Conservation (phyloP, 2,888 invertebrate species). For the Eupsilia transversa region DNA sequence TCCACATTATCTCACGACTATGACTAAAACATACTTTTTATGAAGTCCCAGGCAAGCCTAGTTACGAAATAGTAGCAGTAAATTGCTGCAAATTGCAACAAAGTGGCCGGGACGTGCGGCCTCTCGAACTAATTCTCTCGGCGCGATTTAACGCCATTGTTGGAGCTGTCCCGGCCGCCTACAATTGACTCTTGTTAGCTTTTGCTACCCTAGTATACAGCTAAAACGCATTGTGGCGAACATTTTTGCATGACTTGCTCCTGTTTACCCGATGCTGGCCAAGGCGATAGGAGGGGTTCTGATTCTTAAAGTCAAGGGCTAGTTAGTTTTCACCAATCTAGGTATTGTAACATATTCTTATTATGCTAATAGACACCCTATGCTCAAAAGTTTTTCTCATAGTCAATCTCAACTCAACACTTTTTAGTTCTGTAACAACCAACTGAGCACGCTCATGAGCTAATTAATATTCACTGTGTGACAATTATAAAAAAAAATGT, state of each 20-base stretch:
- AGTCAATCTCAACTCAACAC: background rate
- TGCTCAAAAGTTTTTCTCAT: background rate
- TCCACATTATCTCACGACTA: conserved; percentile 16
- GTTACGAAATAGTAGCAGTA: conserved; percentile 71
- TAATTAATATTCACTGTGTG: too few relatives aligned
- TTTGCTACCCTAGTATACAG: conserved; percentile 66
- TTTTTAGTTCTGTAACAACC: background rate
- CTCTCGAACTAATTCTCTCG: conserved; percentile 77
- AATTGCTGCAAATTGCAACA: conserved; percentile 83
- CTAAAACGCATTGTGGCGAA: conserved; percentile 47
- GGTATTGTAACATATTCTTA: background rate
- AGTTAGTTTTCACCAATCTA: background rate
- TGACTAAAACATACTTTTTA: conserved; percentile 42
- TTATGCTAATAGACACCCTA: background rate
- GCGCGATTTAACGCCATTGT: conserved; percentile 80
- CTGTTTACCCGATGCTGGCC: background rate
- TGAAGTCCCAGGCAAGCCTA: conserved; percentile 51
- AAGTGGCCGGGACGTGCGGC: conserved; percentile 76
- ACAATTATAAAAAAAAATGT: too few relatives aligned
- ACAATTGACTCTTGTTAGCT: conserved; percentile 75
- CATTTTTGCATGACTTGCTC: conserved; percentile 10
- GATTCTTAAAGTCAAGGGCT: too few relatives aligned
- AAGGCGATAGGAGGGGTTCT: background rate
- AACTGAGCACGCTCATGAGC: background rate
- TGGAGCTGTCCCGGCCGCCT: conserved; percentile 65